Evolutionary conservation across 2,113 vertebrate genomes (phyloP).

Genomic region (Amphilophus citrinellus): DNA sequence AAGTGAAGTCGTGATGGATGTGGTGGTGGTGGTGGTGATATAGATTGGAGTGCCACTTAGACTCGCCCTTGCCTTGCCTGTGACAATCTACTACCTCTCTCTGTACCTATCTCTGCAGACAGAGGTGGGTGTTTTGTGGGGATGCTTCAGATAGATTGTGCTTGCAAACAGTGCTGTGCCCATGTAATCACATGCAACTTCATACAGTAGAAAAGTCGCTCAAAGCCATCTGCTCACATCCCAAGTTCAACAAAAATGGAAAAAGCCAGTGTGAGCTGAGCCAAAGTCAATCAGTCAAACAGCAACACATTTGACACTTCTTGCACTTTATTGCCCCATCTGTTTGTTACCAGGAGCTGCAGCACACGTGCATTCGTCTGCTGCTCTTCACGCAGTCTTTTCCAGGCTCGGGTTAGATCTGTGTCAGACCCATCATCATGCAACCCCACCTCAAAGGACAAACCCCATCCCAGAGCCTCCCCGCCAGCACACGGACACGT

Average conservation of each 20-base stretch:
- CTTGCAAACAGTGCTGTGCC: conserved; percentile 1
- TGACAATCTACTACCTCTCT: conserved; percentile 43
- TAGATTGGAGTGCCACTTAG: conserved; percentile 51
- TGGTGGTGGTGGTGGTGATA: conserved; percentile 24
- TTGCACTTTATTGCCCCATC: conserved; percentile 22
- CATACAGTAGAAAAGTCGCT: conserved; percentile 5
- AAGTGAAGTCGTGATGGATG: conserved; percentile 65
- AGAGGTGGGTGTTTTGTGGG: conserved; percentile 21
- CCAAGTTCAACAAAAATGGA: conserved; percentile 23
- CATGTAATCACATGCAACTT: conserved; percentile 2
- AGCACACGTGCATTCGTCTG: not conserved
- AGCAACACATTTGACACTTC: not conserved
- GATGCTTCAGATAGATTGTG: conserved; percentile 24
- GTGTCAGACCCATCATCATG: conserved; percentile 62
- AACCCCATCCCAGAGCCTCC: conserved; percentile 41
- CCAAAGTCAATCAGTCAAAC: conserved; percentile 41
- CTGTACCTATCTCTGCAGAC: conserved; percentile 14
- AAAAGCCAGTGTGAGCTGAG: not conserved
- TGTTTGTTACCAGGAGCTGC: conserved; percentile 42
- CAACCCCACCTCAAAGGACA: conserved; percentile 52
- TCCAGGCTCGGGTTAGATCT: conserved; percentile 42
- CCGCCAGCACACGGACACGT: conserved; percentile 24
- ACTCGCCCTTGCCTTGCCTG: conserved; percentile 61
- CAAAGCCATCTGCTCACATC: conserved; percentile 1
- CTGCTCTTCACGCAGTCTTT: conserved; percentile 33